Evolutionary conservation across 2,797 vertebrate species (phyloP).

Genomic region (Amblyopsis hoosieri): DNA sequence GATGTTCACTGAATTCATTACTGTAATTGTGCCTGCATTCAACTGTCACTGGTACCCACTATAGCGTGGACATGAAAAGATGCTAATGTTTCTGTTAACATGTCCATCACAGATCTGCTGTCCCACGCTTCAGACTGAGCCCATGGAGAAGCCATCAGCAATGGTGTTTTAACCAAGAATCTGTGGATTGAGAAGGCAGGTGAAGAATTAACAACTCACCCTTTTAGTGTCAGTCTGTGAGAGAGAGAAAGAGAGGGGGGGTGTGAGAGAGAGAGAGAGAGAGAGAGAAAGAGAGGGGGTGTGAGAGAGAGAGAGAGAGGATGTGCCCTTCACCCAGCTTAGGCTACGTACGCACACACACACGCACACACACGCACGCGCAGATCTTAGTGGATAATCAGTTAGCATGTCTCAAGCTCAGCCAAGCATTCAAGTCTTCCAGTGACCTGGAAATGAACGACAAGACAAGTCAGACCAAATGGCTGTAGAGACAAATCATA

Average conservation of each 20-base stretch:
- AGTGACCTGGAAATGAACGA: conserved; percentile 78
- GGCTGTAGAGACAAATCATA: conserved; percentile 26
- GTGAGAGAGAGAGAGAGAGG: neutral
- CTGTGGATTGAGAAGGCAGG: conserved; percentile 22
- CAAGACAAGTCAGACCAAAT: conserved; percentile 49
- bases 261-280: neutral
- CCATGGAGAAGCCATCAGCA: conserved; percentile 28
- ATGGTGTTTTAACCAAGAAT: conserved; percentile 34
- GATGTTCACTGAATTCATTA: too few species aligned
- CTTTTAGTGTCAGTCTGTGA: conserved; percentile 7
- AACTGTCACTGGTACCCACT: too few species aligned
- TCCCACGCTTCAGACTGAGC: conserved; percentile 20
- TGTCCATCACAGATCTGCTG: conserved; percentile 13
- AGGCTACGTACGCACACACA: conserved; percentile 29
- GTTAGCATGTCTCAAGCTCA: conserved; percentile 61
- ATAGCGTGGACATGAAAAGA: too few species aligned
- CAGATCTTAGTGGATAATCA: conserved; percentile 43
- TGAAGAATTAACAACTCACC: conserved; percentile 6
- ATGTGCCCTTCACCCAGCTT: too few species aligned
- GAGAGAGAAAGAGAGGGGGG: neutral
- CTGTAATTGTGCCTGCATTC: too few species aligned
- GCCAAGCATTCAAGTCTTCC: conserved; percentile 66
- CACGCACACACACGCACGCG: neutral
- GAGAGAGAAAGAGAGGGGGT: neutral
- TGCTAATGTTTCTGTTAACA: conserved; percentile 6